Conservation (phyloP, 1,140 invertebrate species). For the Spodoptera frugiperda region DNA sequence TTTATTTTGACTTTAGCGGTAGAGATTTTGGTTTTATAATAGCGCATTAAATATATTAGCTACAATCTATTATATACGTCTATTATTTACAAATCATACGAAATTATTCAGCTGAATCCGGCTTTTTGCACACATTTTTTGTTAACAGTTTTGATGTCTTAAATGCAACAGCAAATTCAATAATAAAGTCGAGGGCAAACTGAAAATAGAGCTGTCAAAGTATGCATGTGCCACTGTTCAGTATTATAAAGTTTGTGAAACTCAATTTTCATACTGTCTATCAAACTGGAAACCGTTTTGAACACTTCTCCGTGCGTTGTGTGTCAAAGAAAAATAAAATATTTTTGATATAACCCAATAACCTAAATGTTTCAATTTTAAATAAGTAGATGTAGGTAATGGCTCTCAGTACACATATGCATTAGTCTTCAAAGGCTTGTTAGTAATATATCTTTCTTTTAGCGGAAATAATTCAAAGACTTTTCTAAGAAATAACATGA, state of each 20-base stretch:
- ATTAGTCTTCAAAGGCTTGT: no score
- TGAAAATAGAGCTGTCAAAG: constrained; percentile 44
- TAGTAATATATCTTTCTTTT: neutral
- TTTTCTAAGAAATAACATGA: no score
- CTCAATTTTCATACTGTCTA: constrained; percentile 48
- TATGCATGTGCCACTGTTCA: constrained; percentile 23
- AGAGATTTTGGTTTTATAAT: no score
- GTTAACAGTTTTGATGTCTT: neutral
- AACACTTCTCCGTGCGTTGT: constrained; percentile 1
- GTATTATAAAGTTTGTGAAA: constrained; percentile 41
- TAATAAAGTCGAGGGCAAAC: constrained; percentile 25
- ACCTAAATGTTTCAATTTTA: constrained; percentile 6
- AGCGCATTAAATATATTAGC: no score
- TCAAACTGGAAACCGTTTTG: constrained; percentile 41
- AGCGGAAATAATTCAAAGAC: no score
- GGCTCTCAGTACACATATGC: no score
- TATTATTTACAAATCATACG: no score
- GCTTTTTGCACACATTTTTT: no score
- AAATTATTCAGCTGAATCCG: no score
- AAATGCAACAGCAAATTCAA: constrained; percentile 19
- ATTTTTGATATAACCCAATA: constrained; percentile 23
- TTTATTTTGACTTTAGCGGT: no score
- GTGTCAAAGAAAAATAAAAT: constrained; percentile 18
- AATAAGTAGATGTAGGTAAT: neutral
- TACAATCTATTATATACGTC: no score